Base-by-base conservation (phyloP, 2,113 vertebrate genomes). In the Uria aalge region DNA sequence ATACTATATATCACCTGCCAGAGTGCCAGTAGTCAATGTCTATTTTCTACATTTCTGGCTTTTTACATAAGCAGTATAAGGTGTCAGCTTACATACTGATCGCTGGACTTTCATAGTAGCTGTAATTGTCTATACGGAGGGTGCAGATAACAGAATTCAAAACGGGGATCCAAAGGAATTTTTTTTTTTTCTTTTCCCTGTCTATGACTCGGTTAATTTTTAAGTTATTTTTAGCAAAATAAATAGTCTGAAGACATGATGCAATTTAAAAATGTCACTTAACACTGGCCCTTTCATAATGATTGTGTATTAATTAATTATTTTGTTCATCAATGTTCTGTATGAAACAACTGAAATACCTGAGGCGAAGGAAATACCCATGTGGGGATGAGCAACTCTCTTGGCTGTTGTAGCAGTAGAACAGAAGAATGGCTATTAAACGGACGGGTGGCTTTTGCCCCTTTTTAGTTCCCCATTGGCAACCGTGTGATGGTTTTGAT, bases 151-250 rank as follows among this genome's bases (percentile, higher is more conserved):
- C n/a, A 92, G 40, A 68, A 83, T 79, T 47, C 22, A 67, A 85
- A 93, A 79, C 26, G 56, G 23, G 17, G 4, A 50, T 85, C 32
- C 38, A 55, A 59, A 89, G n/a, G 30, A 47, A 23, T 69, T 69
- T 40, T n/a, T 83, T n/a, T 83, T 72, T 55, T 80, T 64, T 38
- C 38, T 38, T 47, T 83, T 57, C 27, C 27, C n/a, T 63, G 12
- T 86, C 76, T 74, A 5, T 77, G 18, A 50, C 30, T 67, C 0
- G 0, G 24, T 76, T 89, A 62, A 81, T 82, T 92, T 95, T 91
- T 7, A 81, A 91, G 36, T 59, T 81, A 48, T 80, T 92, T 95
- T 92, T 94, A 85, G 52, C 43, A 89, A 94, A 96, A 57, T 57
- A 90, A 73, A 45, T 71, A 87, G 60, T 91, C 36, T 78, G 73